Evolutionary conservation across 2,888 invertebrate genomes (phyloP), one percentile per base, ranked within the genome.

Genomic region (Luperina testacea): DNA sequence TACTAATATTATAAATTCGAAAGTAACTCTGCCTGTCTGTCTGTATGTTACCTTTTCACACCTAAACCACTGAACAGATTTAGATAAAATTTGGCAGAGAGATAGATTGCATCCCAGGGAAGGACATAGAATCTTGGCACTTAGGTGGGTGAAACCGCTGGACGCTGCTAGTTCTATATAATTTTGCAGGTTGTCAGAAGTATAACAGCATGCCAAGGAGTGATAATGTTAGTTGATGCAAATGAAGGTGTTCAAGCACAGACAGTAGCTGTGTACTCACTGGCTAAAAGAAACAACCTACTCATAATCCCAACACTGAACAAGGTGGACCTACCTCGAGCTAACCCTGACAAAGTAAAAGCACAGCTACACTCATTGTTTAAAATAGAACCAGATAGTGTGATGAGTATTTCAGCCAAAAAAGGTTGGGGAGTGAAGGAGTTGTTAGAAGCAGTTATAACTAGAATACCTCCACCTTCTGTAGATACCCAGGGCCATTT

Each of bases 181-280:
- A 48, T 71, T 38, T 79, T 84, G 69, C 87, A 98, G 98, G 98
- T 98, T 85, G 98, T 98, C 1, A 97, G 99, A 77, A 99, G 99
- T 72, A 97, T 99, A 77, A 97, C 98, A 80, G 99, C 99, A 71
- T 99, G 99, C 92, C 99, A 99, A 97, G 99, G 99, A 17, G 99
- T 99, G 0, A 97, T 99, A 85, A 97, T 99, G 77, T 95, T 99
- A 73, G 99, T 99, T 0, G 99, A 99, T 96, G 99, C 99, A 1
- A 99, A 99, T 95, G 99, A 99, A 97, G 98, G 98, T 15, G 98
- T 99, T 4, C 99, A 99, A 96, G 99, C 99, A 0, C 99, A 99
- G 95, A 99, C 99, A 0, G 99, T 99, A 3, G 99, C 99, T 27
- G 99, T 99, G 91, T 99, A 99, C 95, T 98, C 98, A 93, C 95